These are phyloP conservation scores for Pluvialis apricaria DNA, from an alignment of 2,113 vertebrate species.

Conservation along the genomic window DNA sequence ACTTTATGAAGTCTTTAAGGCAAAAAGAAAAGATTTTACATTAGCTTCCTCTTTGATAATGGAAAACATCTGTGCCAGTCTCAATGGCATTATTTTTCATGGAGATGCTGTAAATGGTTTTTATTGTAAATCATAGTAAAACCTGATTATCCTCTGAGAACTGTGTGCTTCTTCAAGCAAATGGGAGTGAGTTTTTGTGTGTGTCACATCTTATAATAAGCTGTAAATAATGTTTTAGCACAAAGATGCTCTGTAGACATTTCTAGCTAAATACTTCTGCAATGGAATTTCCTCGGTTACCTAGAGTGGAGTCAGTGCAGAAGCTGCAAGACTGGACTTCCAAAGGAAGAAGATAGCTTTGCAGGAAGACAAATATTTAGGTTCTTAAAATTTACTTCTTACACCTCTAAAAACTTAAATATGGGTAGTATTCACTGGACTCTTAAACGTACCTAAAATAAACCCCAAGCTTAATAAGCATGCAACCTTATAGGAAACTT, in stretches of 20 bases:
- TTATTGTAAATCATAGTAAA: conserved; percentile 64
- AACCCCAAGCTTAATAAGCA: too few relatives aligned
- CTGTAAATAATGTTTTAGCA: neutral
- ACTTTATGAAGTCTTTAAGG: neutral
- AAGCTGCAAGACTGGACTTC: neutral
- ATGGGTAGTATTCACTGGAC: too few relatives aligned
- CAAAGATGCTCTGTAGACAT: neutral
- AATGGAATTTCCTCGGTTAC: neutral
- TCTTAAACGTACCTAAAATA: too few relatives aligned
- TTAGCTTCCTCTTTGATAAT: conserved; percentile 51
- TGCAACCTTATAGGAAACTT: too few relatives aligned
- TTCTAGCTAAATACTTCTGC: neutral
- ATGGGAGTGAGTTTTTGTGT: neutral
- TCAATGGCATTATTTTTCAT: conserved; percentile 63
- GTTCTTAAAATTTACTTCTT: neutral
- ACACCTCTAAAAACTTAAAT: neutral
- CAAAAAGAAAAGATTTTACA: conserved; percentile 48
- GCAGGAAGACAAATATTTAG: neutral
- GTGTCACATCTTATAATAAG: neutral
- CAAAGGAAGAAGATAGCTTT: neutral
- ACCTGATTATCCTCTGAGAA: conserved; percentile 47
- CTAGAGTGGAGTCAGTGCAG: neutral
- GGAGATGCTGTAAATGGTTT: conserved; percentile 63
- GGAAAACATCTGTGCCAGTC: conserved; percentile 57
- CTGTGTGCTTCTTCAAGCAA: neutral